Evolutionary conservation across 1,140 invertebrate species (phyloP).

Genomic region (Atta cephalotes): DNA sequence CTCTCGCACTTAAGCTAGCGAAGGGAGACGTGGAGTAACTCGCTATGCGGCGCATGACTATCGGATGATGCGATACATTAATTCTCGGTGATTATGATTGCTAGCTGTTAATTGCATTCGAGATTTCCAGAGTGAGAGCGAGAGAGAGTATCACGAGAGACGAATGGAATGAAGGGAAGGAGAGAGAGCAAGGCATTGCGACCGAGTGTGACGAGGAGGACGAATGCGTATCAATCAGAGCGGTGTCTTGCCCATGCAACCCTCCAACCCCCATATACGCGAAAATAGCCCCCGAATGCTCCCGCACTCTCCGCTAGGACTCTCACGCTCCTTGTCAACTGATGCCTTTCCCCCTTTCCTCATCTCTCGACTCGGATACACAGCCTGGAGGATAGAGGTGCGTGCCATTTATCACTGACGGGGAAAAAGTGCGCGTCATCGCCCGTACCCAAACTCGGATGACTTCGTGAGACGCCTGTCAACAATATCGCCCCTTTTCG

Average conservation of each 20-base stretch:
- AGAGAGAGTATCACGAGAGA: not conserved
- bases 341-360: slow-evolving; percentile 13
- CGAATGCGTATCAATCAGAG: slow-evolving; percentile 79
- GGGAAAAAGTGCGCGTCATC: slow-evolving; percentile 83
- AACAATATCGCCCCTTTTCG: slow-evolving; percentile 79
- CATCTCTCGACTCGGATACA: slow-evolving; percentile 52
- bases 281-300: slow-evolving; percentile 64
- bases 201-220: slow-evolving; percentile 45
- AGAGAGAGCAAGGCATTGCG: not conserved
- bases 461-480: slow-evolving; percentile 83
- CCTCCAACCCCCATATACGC: slow-evolving; percentile 37
- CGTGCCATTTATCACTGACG: slow-evolving; percentile 82
- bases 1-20: not conserved
- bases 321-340: slow-evolving; percentile 75
- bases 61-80: slow-evolving; percentile 49
- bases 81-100: slow-evolving; percentile 44
- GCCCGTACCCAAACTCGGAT: slow-evolving; percentile 80
- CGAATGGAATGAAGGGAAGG: slow-evolving; percentile 7
- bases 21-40: not conserved
- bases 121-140: slow-evolving; percentile 41
- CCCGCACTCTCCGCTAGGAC: slow-evolving; percentile 56
- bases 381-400: slow-evolving; percentile 64
- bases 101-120: slow-evolving; percentile 51
- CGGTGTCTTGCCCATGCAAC: slow-evolving; percentile 78
- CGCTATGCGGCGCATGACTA: not conserved